Percentiles rank a stretch among this genome's conserved stretches.
These are phyloP conservation scores for Polylopha cassiicola DNA, from an alignment of 2,888 invertebrate genomes.

Conservation along the genomic window DNA sequence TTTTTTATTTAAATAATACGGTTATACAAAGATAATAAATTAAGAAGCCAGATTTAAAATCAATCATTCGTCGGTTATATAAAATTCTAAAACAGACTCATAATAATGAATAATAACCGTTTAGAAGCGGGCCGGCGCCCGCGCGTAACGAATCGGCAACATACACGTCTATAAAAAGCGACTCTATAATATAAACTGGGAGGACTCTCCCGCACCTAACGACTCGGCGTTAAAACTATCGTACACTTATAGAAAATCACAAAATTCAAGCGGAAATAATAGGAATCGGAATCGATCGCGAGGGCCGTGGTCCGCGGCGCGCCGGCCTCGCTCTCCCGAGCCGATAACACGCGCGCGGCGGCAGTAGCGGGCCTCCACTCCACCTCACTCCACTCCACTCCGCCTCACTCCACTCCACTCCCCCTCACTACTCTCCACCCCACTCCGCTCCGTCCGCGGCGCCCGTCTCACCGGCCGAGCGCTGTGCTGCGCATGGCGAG, in stretches of 20 bases:
- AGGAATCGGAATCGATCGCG: slow-evolving; percentile 52
- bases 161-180: slow-evolving; percentile 70
- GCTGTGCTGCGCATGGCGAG: too few relatives aligned
- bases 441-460: slow-evolving; percentile 20
- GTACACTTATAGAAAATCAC: slow-evolving; percentile 75
- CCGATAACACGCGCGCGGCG: too few relatives aligned
- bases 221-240: slow-evolving; percentile 34
- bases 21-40: slow-evolving; percentile 76
- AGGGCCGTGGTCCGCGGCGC: slow-evolving; percentile 13
- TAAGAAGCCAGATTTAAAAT: slow-evolving; percentile 73
- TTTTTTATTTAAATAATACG: slow-evolving; percentile 74
- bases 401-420: too few relatives aligned
- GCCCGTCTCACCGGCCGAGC: too few relatives aligned
- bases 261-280: slow-evolving; percentile 76
- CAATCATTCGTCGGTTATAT: slow-evolving; percentile 76
- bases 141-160: slow-evolving; percentile 45
- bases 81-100: slow-evolving; percentile 76
- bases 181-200: slow-evolving; percentile 73
- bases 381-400: too few relatives aligned
- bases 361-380: too few relatives aligned
- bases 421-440: too few relatives aligned
- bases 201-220: slow-evolving; percentile 70
- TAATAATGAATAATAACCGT: slow-evolving; percentile 63
- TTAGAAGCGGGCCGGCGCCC: slow-evolving; percentile 30
- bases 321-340: too few relatives aligned